These are phyloP conservation scores for Cladorhizidae sp. DNA, from an alignment of 37 sponge, comb jelly and placozoan species.

Conservation along the genomic window DNA sequence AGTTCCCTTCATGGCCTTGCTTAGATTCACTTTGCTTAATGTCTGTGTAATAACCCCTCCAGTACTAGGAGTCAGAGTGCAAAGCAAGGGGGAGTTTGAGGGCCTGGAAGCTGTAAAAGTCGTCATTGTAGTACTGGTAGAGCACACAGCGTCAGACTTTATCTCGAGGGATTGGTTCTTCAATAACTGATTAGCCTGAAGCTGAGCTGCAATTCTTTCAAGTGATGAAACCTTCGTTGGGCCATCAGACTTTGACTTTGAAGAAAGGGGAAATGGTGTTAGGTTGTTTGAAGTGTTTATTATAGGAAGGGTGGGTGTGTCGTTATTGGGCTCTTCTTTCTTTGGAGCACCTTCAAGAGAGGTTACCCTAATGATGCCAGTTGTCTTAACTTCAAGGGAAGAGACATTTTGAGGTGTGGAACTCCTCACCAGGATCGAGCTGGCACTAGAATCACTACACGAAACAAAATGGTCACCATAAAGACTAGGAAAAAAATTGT, in stretches of 20 bases:
- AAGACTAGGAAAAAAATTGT: too few relatives aligned
- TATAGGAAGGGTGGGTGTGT: background rate
- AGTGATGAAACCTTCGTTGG: background rate
- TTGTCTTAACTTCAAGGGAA: constrained; percentile 43
- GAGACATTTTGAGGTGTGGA: constrained; percentile 10
- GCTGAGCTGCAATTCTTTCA: constrained; percentile 32
- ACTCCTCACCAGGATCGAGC: background rate
- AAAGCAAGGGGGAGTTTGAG: background rate
- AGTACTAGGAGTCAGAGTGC: background rate
- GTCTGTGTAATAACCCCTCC: constrained; percentile 26
- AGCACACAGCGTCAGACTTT: constrained; percentile 38
- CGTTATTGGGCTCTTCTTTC: background rate
- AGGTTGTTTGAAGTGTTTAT: background rate
- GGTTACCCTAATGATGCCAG: constrained; percentile 20
- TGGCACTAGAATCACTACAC: constrained; percentile 2
- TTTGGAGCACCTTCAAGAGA: background rate
- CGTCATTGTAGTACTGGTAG: constrained; percentile 16
- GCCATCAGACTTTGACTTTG: background rate
- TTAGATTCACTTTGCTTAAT: constrained; percentile 21
- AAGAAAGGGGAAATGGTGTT: too few relatives aligned
- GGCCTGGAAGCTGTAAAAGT: background rate
- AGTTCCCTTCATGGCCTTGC: background rate
- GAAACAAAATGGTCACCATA: too few relatives aligned
- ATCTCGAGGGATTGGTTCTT: constrained; percentile 2
- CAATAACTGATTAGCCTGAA: constrained; percentile 9